Percentiles rank a stretch among this genome's conserved stretches.
Conservation (phyloP, 2,888 invertebrate genomes). For the Epistrophe grossulariae region DNA sequence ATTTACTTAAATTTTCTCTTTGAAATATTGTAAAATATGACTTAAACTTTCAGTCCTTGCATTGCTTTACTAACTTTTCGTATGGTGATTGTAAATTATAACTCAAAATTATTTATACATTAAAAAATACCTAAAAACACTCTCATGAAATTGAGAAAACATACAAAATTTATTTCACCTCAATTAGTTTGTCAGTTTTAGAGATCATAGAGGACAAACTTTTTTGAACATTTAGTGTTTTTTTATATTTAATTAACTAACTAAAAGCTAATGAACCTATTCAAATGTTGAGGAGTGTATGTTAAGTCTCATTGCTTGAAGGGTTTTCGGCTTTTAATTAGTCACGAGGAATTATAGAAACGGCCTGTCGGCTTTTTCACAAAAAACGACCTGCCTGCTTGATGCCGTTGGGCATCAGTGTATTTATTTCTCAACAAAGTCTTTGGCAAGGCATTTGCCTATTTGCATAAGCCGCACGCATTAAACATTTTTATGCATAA, state of each 20-base stretch:
- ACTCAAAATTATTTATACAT: too few relatives aligned
- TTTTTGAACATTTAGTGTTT: neutral
- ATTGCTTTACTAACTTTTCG: too few relatives aligned
- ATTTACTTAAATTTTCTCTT: too few relatives aligned
- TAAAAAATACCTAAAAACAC: neutral
- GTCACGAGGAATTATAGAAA: slow-evolving; percentile 65
- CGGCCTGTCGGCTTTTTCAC: slow-evolving; percentile 49
- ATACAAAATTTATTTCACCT: neutral
- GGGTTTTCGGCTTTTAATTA: slow-evolving; percentile 67
- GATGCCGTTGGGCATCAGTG: neutral
- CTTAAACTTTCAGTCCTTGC: too few relatives aligned
- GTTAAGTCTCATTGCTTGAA: neutral
- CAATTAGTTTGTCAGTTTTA: neutral
- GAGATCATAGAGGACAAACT: neutral
- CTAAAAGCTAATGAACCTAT: neutral
- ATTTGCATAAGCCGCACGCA: slow-evolving; percentile 66
- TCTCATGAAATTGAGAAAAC: neutral
- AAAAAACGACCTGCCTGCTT: slow-evolving; percentile 5
- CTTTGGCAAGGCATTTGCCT: slow-evolving; percentile 40
- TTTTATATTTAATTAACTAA: neutral
- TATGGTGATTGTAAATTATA: too few relatives aligned
- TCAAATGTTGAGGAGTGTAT: neutral
- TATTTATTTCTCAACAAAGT: neutral
- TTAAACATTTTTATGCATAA: slow-evolving; percentile 3
- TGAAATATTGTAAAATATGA: too few relatives aligned